Conservation (phyloP, 2,113 vertebrate species). For the Catharus minimus region DNA sequence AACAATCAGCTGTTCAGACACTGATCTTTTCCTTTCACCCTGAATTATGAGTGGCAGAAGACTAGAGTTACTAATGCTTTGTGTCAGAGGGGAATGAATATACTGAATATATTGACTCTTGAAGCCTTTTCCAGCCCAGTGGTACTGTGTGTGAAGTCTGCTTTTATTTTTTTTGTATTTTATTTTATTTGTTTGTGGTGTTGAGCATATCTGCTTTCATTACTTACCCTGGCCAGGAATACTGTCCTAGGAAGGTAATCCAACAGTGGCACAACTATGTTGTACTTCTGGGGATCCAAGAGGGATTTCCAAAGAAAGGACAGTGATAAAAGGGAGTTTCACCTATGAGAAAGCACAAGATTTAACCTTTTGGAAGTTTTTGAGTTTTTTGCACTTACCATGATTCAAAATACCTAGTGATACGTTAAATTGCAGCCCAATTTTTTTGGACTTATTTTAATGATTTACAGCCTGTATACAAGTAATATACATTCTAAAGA, state of each 20-base stretch:
- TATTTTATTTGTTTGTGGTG: not conserved
- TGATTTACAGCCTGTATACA: not conserved
- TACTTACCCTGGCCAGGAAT: not conserved
- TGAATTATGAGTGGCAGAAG: not conserved
- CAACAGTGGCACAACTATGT: not conserved
- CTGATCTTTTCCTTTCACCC: not conserved
- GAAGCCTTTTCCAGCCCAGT: not conserved
- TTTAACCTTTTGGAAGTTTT: not conserved
- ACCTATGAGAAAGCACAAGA: not conserved
- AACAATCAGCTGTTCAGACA: not conserved
- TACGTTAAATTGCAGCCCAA: not conserved
- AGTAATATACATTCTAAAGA: not conserved
- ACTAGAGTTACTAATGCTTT: not conserved
- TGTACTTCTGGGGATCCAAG: not conserved
- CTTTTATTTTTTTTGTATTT: not conserved
- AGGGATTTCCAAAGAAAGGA: not conserved
- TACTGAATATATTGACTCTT: not conserved
- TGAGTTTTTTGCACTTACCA: not conserved
- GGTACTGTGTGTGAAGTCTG: not conserved
- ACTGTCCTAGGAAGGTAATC: not conserved
- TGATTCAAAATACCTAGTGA: not conserved
- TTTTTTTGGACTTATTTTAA: not conserved
- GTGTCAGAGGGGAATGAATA: not conserved
- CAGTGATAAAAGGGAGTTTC: not conserved
- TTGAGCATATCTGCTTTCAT: not conserved